Base-by-base conservation (phyloP, 2,888 invertebrate genomes). In the Clanis bilineata region DNA sequence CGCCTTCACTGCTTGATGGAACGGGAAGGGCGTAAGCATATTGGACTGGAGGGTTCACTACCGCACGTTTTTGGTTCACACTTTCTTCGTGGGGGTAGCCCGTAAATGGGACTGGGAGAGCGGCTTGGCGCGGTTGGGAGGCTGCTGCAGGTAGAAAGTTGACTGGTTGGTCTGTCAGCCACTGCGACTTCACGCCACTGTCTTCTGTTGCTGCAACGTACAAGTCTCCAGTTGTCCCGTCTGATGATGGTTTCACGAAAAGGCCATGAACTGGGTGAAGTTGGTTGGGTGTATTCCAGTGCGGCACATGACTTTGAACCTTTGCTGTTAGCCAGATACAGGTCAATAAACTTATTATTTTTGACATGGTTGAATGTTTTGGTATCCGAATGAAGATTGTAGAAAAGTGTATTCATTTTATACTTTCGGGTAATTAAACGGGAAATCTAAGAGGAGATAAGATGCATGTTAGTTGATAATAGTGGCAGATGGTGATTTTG, bases 171-270 rank as follows among this genome's bases (percentile, higher is more conserved):
- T 91, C 91, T 0, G 86, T 85, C 3, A 89, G 74, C 90, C 91
- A 92, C 62, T 90, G 87, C 0, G 88, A 73, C 57, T 83, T 85
- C 1, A 80, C 74, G 21, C 88, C 90, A 44, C 68, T 84, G 44
- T 91, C 88, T 72, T 92, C 92, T 6, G 90, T 76, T 1, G 92
- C 92, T 5, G 92, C 91, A 0, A 92, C 90, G 72, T 86, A 91
- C 9, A 92, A 75, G 64, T 92, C 92, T 23, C 92, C 92, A 0
- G 90, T 89, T 5, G 81, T 80, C 0, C 91, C 90, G 62, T 92
- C 90, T 3, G 66, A 66, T 1, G 92, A 92, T 1, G 90, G 90
- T 61, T 89, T 88, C 10, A 92, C 85, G 67, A 80, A 92, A 1
- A 92, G 72, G 1, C 89, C 85, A 39, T 89, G 90, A 4, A 92